Percentiles rank a stretch among this genome's conserved stretches.
Conservation (phyloP, 2,888 invertebrate genomes). For the Elysia crispata region DNA sequence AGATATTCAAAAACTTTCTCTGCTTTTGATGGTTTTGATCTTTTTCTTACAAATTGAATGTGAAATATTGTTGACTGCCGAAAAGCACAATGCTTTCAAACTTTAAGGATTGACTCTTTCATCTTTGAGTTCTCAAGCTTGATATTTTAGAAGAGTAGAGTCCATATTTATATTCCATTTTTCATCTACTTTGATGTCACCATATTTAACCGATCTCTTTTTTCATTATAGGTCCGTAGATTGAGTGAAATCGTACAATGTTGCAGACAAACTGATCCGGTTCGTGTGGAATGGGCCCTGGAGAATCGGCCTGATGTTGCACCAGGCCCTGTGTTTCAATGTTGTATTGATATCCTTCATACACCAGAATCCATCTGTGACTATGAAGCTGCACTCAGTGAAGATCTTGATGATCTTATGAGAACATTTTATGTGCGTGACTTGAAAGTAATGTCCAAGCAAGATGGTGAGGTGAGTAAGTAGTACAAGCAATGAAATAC, state of each 20-base stretch:
- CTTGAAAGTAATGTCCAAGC: conserved; percentile 26
- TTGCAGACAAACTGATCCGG: conserved; percentile 45
- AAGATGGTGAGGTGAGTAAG: too few species aligned
- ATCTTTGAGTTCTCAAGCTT: too few species aligned
- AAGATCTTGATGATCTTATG: conserved; percentile 42
- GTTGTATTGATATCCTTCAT: conserved; percentile 47
- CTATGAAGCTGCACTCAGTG: conserved; percentile 43
- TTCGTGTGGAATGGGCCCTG: conserved; percentile 47
- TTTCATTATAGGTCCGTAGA: conserved; percentile 36
- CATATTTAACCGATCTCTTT: too few species aligned
- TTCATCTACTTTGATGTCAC: neutral
- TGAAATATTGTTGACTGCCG: too few species aligned
- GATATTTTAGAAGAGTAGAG: too few species aligned
- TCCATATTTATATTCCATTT: too few species aligned
- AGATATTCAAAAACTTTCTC: too few species aligned
- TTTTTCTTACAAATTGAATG: too few species aligned
- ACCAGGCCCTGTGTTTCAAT: conserved; percentile 42
- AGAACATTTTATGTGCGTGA: conserved; percentile 47
- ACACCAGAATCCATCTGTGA: conserved; percentile 30
- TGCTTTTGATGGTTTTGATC: too few species aligned
- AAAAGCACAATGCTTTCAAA: too few species aligned
- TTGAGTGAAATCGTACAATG: conserved; percentile 43
- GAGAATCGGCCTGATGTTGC: conserved; percentile 35
- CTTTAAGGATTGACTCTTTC: too few species aligned
- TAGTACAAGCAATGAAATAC: too few species aligned